Evolutionary conservation across 2,113 vertebrate genomes (phyloP).

Genomic region (Bucco capensis): DNA sequence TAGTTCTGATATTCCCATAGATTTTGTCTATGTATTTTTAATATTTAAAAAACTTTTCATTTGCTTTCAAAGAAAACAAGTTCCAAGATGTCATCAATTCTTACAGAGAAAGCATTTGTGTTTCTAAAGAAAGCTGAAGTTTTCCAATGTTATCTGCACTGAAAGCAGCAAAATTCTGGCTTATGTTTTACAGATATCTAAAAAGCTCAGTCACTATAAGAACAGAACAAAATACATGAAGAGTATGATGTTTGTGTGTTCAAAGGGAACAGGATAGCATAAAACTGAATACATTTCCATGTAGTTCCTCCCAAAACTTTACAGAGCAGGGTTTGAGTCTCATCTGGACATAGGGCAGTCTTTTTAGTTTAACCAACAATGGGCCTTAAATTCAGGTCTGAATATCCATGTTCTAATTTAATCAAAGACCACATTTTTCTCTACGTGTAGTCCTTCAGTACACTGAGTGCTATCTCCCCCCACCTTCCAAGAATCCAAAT

Average conservation of each 20-base stretch:
- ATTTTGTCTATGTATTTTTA: background rate
- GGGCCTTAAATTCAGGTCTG: background rate
- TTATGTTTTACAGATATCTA: background rate
- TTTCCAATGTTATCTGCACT: background rate
- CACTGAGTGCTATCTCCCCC: background rate
- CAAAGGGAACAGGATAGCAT: background rate
- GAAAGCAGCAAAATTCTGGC: background rate
- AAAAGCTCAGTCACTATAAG: fast-evolving
- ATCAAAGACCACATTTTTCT: background rate
- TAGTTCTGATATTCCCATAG: background rate
- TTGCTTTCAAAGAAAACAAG: background rate
- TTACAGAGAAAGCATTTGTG: background rate
- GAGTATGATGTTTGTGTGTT: background rate
- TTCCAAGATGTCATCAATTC: background rate
- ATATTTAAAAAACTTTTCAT: background rate
- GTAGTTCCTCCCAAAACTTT: background rate
- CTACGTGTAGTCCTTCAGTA: background rate
- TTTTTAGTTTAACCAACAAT: background rate
- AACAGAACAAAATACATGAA: background rate
- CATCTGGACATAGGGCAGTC: background rate
- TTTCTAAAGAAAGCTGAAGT: background rate
- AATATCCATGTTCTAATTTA: background rate
- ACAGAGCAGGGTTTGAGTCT: background rate
- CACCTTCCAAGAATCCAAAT: background rate
- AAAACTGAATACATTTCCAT: background rate